Base-by-base conservation (phyloP, 2,888 invertebrate genomes). In the Euzophera pinguis region DNA sequence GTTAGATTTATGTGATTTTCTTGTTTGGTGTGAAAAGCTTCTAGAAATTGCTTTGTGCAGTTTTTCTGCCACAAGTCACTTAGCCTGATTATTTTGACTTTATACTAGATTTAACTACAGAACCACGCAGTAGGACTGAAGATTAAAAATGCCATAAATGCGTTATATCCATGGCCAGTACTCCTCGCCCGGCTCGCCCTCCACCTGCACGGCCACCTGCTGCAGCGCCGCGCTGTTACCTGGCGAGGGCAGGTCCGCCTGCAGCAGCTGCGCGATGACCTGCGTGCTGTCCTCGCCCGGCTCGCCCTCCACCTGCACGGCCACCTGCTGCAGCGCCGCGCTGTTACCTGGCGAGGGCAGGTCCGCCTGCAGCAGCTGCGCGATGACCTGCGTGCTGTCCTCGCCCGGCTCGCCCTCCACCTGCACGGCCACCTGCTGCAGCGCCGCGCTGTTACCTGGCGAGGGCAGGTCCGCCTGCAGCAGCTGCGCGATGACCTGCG, bases 401-500 rank as follows among this genome's bases (percentile, higher is more conserved):
- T 91, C 91, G 17, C 88, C 90, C 32, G 84, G 84, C 70, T 91
- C 91, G 57, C 91, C 91, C 73, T 91, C 90, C 69, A 91, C 89
- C 70, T 90, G 91, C 75, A 90, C 89, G 61, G 90, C 86, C 54
- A 90, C 90, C 75, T 90, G 88, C 73, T 90, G 89, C 68, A 92
- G 88, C 60, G 85, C 89, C 1, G 81, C 75, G 83, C 81, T 53
- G 87, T n/a, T 81, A 95, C 96, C 96, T 66, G 96, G 96, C 62
- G 95, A 95, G 34, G 96, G 96, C 64, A 95, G 92, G 75, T 96
- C 96, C 0, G 96, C 95, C 87, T 96, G 95, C 52, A 96, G 94
- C 53, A 96, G 94, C 84, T 96, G 96, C 57, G 96, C 96, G 55
- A 96, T 95, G 70, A 96, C 95, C 82, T 96, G 96, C 62, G 94